These are phyloP conservation scores for Hirtodrosophila duncani DNA, from an alignment of 2,888 invertebrate species.

Conservation along the genomic window DNA sequence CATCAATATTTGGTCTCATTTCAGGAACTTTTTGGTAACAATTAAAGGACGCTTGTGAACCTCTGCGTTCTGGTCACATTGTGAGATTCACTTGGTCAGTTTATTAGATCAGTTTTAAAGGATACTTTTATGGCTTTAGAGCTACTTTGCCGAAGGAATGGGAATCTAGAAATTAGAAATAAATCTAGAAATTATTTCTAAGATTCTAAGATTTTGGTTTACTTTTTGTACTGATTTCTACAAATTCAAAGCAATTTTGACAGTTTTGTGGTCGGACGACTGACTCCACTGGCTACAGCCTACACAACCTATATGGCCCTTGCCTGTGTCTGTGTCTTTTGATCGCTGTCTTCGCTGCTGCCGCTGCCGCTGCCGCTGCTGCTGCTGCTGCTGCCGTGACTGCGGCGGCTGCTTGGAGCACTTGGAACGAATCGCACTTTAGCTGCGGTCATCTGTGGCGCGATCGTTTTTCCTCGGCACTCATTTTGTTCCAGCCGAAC, in stretches of 20 bases:
- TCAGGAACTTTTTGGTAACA: too few relatives aligned
- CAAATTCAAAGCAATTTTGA: neutral
- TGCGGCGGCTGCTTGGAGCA: conserved; percentile 46
- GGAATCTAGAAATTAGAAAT: neutral
- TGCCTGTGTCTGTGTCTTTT: too few relatives aligned
- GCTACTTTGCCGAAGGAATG: neutral
- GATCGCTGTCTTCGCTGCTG: conserved; percentile 18
- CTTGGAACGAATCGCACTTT: conserved; percentile 75
- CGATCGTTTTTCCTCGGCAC: conserved; percentile 62
- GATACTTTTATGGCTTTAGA: too few relatives aligned
- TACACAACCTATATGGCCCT: too few relatives aligned
- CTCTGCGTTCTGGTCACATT: too few relatives aligned
- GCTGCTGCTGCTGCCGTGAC: conserved; percentile 1
- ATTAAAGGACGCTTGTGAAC: too few relatives aligned
- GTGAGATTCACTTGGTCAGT: too few relatives aligned
- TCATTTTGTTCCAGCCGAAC: conserved; percentile 66
- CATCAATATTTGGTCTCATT: too few relatives aligned
- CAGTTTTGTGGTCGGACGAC: conserved; percentile 32
- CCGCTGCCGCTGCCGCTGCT: conserved; percentile 26
- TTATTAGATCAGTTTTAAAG: too few relatives aligned
- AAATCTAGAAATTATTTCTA: neutral
- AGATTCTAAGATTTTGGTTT: too few relatives aligned
- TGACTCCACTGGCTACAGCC: too few relatives aligned
- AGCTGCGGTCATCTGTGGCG: conserved; percentile 76
- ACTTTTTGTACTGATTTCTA: too few relatives aligned